These are phyloP conservation scores for Eurytoma californica DNA, from an alignment of 2,888 invertebrate genomes.

Conservation along the genomic window DNA sequence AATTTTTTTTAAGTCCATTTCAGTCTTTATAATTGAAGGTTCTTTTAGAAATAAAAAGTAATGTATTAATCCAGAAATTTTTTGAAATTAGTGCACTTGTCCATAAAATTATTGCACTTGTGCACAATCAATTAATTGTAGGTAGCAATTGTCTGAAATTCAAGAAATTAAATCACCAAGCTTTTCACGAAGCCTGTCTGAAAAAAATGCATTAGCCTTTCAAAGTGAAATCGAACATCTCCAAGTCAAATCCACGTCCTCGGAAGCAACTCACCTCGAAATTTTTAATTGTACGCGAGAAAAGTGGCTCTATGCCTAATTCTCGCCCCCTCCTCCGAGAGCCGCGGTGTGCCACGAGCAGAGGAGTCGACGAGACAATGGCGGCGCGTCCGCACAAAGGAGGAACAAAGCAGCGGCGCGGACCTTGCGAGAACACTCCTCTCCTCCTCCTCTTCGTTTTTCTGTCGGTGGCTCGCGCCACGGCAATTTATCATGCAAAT, in stretches of 20 bases:
- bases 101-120: neutral
- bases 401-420: conserved; percentile 72
- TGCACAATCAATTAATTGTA: neutral
- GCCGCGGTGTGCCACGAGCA: neutral
- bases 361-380: conserved; percentile 59
- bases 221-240: no score
- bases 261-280: no score
- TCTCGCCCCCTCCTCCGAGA: neutral
- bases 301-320: neutral
- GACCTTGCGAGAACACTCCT: conserved; percentile 68
- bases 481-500: conserved; percentile 50
- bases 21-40: no score
- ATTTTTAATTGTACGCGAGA: neutral
- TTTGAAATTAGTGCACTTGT: neutral
- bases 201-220: no score
- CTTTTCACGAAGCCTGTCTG: no score
- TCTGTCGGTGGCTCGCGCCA: neutral
- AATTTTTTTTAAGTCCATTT: no score
- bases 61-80: no score
- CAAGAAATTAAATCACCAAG: no score
- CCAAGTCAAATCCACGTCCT: no score
- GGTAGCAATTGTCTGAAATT: no score
- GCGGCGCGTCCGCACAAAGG: conserved; percentile 68
- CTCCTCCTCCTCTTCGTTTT: neutral
- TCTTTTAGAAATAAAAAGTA: neutral